Base-by-base conservation (phyloP, 1,140 invertebrate species). In the Melipona quadrifasciata region DNA sequence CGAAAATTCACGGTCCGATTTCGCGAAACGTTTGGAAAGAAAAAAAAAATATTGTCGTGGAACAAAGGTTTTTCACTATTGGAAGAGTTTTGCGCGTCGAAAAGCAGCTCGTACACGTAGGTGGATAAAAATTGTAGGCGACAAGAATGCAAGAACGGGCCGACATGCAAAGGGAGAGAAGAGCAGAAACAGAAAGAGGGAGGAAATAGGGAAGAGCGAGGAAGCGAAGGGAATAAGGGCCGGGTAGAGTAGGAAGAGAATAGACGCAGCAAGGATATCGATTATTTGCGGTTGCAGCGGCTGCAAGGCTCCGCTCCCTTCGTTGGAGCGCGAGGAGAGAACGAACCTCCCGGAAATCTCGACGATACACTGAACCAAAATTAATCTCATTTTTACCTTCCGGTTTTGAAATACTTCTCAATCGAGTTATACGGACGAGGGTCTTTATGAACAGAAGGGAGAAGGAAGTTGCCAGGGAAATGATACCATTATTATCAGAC, bases 191-290 rank as follows among this genome's bases (percentile, higher is more conserved):
- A 73, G 58, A 47, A 17, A 31, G 11, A 65, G n/a, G 4, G 34
- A 12, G 24, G 31, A 16, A 53, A 27, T 0, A 16, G 53, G 24
- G 6, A 53, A 61, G 55, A 24, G 39, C 16, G 39, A 24, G n/a
- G 47, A 47, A 19, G 51, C 27, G 51, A 73, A 68, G 58, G 53
- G 47, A n/a, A 72, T 65, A 72, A 71, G 57, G 80, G 65, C 55
- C 77, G 74, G 57, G 73, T 58, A 70, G 68, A 73, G 82, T 75
- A 47, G 39, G 73, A 70, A 83, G 19, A 70, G 77, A 77, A 88
- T 80, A 86, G 86, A 87, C 86, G 84, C 75, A 84, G 84, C 86
- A 89, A 87, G 87, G 90, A 91, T 91, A 91, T 91, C 90, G 91
- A 91, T 91, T 91, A 91, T 91, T 91, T 86, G 88, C 80, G 86